These are phyloP conservation scores for Etheostoma cragini DNA, from an alignment of 2,113 vertebrate species.

Conservation along the genomic window DNA sequence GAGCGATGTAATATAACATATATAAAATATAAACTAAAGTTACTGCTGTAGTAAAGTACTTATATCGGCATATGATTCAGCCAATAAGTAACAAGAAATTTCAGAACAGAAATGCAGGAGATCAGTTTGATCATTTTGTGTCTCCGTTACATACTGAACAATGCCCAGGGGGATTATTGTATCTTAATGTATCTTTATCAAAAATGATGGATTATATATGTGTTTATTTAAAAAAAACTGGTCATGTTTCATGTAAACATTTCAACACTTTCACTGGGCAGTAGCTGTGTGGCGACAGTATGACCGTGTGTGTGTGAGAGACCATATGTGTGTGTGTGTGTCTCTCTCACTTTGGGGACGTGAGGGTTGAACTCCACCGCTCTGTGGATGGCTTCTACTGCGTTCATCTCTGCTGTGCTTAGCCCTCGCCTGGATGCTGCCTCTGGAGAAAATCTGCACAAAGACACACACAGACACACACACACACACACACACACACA, in stretches of 20 bases:
- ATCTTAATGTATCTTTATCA: not conserved
- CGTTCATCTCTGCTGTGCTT: slow-evolving; percentile 99
- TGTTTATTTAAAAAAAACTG: too few species aligned
- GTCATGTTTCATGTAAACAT: not conserved
- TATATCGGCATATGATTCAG: too few species aligned
- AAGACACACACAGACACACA: slow-evolving; percentile 2
- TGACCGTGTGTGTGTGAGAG: not conserved
- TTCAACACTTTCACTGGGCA: not conserved
- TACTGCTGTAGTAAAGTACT: too few species aligned
- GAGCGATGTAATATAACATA: too few species aligned
- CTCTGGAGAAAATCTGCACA: slow-evolving; percentile 95
- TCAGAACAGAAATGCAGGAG: too few species aligned
- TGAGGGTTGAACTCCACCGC: slow-evolving; percentile 99
- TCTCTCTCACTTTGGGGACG: slow-evolving; percentile 93
- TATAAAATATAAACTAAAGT: too few species aligned
- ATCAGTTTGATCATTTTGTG: too few species aligned
- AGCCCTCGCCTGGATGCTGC: slow-evolving; percentile 95
- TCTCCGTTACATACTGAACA: too few species aligned
- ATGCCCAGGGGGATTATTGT: not conserved
- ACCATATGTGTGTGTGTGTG: not conserved
- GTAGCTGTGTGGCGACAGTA: too few species aligned
- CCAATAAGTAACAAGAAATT: too few species aligned
- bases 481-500: slow-evolving; percentile 17
- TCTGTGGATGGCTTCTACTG: slow-evolving; percentile 99
- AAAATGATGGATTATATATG: too few species aligned